phyloP scores from a whole-genome alignment of 2,888 invertebrate species.

The Drosophila leonis region DNA sequence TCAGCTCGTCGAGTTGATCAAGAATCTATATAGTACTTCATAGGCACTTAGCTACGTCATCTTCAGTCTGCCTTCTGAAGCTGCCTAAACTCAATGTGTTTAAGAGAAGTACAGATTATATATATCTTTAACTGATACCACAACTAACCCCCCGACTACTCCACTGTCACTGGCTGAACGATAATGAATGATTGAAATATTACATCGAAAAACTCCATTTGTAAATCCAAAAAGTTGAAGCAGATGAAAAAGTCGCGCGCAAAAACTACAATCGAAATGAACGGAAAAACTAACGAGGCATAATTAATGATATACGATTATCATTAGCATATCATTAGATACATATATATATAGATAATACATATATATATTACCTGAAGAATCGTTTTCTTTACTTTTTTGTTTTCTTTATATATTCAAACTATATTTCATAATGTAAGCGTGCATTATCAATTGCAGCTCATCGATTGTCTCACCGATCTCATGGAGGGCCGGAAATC shows the following conservation, averaged over 20 bases:
- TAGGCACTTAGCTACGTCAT: no score
- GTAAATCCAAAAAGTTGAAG: background rate
- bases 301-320: conserved; percentile 1
- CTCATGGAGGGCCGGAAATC: conserved; percentile 84
- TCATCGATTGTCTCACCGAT: conserved; percentile 85
- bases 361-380: conserved; percentile 64
- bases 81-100: no score
- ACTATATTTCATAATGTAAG: conserved; percentile 85
- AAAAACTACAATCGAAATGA: conserved; percentile 36
- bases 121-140: background rate
- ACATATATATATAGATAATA: conserved; percentile 8
- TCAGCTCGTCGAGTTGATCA: no score
- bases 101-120: no score
- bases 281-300: conserved; percentile 27
- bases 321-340: conserved; percentile 7
- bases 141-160: background rate
- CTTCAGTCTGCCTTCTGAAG: no score
- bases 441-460: conserved; percentile 85
- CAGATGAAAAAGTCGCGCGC: background rate
- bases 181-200: background rate
- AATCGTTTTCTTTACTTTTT: no score
- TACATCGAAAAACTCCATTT: background rate
- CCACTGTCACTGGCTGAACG: background rate
- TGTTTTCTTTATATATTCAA: conserved; percentile 76
- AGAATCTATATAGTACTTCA: no score